phyloP scores from a whole-genome alignment of 2,888 invertebrate species.

The Maniola hyperantus region DNA sequence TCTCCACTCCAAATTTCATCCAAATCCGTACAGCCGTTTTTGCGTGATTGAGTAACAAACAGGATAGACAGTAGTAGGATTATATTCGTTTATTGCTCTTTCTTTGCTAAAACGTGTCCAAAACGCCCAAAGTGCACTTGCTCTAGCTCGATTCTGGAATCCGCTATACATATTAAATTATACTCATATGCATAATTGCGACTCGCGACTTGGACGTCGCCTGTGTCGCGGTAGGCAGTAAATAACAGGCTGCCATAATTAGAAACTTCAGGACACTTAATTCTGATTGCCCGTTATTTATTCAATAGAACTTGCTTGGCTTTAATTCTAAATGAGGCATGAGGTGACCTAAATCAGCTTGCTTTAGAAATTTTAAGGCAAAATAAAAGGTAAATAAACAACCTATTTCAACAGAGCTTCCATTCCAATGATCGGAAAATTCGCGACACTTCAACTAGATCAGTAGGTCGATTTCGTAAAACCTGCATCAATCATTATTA shows the following conservation, averaged over 20 bases:
- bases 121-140: neutral
- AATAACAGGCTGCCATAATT: conserved; percentile 30
- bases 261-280: conserved; percentile 28
- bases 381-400: no score
- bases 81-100: no score
- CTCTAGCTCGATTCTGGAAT: conserved; percentile 1
- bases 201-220: conserved; percentile 28
- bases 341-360: neutral
- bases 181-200: conserved; percentile 12
- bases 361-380: neutral
- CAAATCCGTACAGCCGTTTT: no score
- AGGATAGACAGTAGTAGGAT: no score
- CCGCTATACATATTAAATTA: neutral
- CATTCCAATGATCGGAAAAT: neutral
- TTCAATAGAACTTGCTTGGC: neutral
- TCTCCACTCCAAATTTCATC: no score
- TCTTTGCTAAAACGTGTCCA: neutral
- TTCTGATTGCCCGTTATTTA: conserved; percentile 27
- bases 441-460: no score
- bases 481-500: no score
- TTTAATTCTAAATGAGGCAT: neutral
- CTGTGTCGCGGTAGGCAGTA: neutral
- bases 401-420: no score
- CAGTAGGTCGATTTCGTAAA: no score
- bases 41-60: no score